phyloP scores from a whole-genome alignment of 2,888 invertebrate genomes.

The Unio pictorum region DNA sequence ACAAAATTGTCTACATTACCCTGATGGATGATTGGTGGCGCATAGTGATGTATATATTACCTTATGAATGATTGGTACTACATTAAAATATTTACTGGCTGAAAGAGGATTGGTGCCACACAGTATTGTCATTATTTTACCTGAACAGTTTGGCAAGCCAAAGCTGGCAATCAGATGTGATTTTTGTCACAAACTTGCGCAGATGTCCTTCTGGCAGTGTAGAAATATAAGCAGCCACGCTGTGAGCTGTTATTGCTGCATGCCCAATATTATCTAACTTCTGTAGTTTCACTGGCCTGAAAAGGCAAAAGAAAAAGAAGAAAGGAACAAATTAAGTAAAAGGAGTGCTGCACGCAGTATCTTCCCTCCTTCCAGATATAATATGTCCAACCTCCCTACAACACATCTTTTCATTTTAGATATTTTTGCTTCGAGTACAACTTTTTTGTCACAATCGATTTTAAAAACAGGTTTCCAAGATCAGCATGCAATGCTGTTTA shows the following conservation, averaged over 20 bases:
- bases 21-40: no score
- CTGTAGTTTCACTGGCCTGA: conserved; percentile 37
- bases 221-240: conserved; percentile 89
- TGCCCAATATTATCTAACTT: conserved; percentile 60
- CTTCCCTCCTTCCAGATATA: conserved; percentile 7
- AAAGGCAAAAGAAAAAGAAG: neutral
- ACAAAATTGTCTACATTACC: no score
- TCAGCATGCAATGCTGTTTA: no score
- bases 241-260: conserved; percentile 85
- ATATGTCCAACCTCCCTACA: no score
- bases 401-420: no score
- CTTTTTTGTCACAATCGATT: no score
- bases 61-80: no score
- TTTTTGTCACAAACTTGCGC: conserved; percentile 84
- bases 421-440: no score
- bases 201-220: conserved; percentile 85
- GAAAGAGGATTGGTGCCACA: neutral
- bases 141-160: conserved; percentile 91
- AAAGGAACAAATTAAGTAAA: no score
- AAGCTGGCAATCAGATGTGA: conserved; percentile 87
- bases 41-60: no score
- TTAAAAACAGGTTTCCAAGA: no score
- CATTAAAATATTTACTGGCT: no score
- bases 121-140: conserved; percentile 71
- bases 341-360: conserved; percentile 3